phyloP scores from a whole-genome alignment of 2,113 vertebrate species.

The Microcebus murinus region DNA sequence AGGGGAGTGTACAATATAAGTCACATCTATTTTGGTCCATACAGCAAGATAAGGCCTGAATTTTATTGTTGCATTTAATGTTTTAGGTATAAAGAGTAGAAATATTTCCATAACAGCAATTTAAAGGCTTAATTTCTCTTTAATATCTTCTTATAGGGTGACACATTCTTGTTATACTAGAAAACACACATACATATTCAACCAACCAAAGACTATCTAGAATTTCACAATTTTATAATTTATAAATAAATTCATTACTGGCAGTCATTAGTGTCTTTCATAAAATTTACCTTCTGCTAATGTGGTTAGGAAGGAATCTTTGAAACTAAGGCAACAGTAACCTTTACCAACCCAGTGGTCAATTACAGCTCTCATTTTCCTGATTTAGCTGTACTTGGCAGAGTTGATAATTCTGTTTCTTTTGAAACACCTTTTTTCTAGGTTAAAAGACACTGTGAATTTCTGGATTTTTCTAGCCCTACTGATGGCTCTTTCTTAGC shows the following conservation, averaged over 20 bases:
- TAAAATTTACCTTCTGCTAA: not conserved
- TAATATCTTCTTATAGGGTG: not conserved
- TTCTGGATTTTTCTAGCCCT: not conserved
- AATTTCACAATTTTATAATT: not conserved
- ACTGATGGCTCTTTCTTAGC: not conserved
- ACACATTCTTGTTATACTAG: not conserved
- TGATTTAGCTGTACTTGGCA: not conserved
- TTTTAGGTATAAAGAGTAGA: slow-evolving; percentile 20
- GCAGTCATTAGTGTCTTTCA: not conserved
- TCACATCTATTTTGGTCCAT: not conserved
- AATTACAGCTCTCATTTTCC: not conserved
- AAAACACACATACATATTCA: not conserved
- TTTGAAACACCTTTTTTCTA: not conserved
- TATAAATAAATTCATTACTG: not conserved
- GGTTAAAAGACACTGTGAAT: not conserved
- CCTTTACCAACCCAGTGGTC: not conserved
- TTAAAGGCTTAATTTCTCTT: not conserved
- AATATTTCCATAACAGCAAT: slow-evolving; percentile 21
- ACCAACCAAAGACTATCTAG: not conserved
- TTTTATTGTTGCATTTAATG: slow-evolving; percentile 58
- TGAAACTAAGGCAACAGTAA: not conserved
- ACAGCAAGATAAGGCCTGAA: not conserved
- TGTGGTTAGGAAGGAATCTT: not conserved
- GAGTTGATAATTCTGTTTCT: not conserved
- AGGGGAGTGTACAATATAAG: not conserved